Evolutionary conservation across 2,888 invertebrate species (phyloP).

Genomic region (Drosophila mulleri): DNA sequence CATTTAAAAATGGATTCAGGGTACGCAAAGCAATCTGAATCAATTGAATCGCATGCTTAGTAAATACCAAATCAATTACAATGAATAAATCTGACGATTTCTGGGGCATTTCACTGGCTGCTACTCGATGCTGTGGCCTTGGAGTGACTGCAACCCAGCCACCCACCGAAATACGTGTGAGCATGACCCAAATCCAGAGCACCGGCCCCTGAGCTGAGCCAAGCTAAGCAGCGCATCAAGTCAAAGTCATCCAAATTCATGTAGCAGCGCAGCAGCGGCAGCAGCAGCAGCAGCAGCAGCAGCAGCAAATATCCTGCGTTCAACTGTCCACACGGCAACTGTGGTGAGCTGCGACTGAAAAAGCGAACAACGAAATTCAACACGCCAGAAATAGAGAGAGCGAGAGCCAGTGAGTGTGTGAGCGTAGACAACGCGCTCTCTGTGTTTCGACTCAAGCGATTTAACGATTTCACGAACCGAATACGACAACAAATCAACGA

Average conservation of each 20-base stretch:
- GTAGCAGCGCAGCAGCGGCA: conserved; percentile 7
- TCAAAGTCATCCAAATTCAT: conserved; percentile 30
- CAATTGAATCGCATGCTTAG: not conserved
- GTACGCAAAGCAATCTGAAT: too few species aligned
- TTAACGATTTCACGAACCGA: conserved; percentile 37
- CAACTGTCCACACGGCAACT: conserved; percentile 6
- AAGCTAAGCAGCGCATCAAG: conserved; percentile 30
- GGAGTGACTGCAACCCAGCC: not conserved
- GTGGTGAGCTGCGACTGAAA: conserved; percentile 30
- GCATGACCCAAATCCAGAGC: conserved; percentile 55
- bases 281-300: not conserved
- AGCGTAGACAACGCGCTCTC: conserved; percentile 5
- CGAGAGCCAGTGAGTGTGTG: not conserved
- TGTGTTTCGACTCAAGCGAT: conserved; percentile 38
- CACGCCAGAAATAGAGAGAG: conserved; percentile 20
- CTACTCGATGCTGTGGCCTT: conserved; percentile 39
- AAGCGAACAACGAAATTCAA: conserved; percentile 39
- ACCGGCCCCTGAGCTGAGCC: conserved; percentile 37
- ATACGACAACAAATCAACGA: conserved; percentile 1
- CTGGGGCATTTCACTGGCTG: conserved; percentile 36
- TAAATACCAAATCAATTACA: not conserved
- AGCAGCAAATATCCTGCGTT: conserved; percentile 35
- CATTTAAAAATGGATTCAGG: too few species aligned
- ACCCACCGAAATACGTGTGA: conserved; percentile 9
- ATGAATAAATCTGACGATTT: not conserved